Conservation (phyloP, 2,888 invertebrate genomes). For the Leptinotarsa haldemani region DNA sequence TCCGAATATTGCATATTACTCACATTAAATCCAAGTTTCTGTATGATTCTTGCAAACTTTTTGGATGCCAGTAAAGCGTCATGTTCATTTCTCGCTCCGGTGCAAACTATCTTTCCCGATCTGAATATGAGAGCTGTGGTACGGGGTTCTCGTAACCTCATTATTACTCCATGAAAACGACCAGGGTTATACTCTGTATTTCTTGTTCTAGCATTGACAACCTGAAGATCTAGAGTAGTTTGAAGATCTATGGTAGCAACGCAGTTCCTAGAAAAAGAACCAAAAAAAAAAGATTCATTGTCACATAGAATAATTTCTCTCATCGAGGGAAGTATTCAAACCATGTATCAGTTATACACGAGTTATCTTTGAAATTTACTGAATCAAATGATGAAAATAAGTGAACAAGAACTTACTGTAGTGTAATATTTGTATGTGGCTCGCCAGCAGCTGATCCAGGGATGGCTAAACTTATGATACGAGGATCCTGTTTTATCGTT, state of each 20-base stretch:
- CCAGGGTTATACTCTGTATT: slow-evolving; percentile 88
- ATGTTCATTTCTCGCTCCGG: slow-evolving; percentile 82
- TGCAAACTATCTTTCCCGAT: slow-evolving; percentile 86
- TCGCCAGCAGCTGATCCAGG: slow-evolving; percentile 64
- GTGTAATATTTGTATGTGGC: slow-evolving; percentile 69
- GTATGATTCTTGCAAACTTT: slow-evolving; percentile 85
- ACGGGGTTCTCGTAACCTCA: slow-evolving; percentile 84
- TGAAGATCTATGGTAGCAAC: slow-evolving; percentile 83
- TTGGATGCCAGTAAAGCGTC: slow-evolving; percentile 80
- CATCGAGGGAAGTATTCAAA: too few relatives aligned
- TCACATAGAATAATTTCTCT: too few relatives aligned
- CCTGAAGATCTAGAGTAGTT: slow-evolving; percentile 77
- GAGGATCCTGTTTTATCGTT: slow-evolving; percentile 43
- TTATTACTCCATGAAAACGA: slow-evolving; percentile 84
- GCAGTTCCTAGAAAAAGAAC: slow-evolving; percentile 71
- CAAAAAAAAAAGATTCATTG: background rate
- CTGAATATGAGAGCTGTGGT: slow-evolving; percentile 81
- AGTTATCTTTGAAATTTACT: background rate
- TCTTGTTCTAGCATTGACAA: slow-evolving; percentile 82
- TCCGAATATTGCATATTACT: slow-evolving; percentile 25
- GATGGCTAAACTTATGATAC: slow-evolving; percentile 57
- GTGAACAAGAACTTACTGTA: slow-evolving; percentile 58
- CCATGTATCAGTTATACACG: too few relatives aligned
- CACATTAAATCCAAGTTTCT: slow-evolving; percentile 79
- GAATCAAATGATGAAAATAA: background rate